Conservation (phyloP, 2,888 invertebrate genomes). For the Thymelicus sylvestris region DNA sequence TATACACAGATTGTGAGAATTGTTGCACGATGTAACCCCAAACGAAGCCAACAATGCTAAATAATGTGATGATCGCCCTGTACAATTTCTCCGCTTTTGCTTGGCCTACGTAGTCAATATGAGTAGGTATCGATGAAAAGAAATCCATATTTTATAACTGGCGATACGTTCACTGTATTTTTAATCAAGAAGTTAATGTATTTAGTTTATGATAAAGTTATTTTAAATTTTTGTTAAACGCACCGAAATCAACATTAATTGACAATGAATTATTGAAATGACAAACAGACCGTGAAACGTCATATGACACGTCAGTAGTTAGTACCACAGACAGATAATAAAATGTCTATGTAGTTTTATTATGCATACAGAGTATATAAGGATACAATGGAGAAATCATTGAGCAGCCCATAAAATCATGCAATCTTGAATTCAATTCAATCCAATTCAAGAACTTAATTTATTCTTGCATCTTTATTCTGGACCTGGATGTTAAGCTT, state of each 20-base stretch:
- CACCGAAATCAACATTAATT: neutral
- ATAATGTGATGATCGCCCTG: slow-evolving; percentile 94
- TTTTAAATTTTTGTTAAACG: neutral
- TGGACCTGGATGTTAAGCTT: too few relatives aligned
- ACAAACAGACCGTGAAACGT: slow-evolving; percentile 39
- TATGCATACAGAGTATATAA: too few relatives aligned
- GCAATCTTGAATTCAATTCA: too few relatives aligned
- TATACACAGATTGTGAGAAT: slow-evolving; percentile 97
- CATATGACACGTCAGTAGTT: slow-evolving; percentile 43
- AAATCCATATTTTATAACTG: slow-evolving; percentile 66
- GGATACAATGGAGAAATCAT: too few relatives aligned
- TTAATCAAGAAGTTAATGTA: neutral
- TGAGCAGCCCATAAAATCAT: too few relatives aligned
- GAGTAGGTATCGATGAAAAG: slow-evolving; percentile 79
- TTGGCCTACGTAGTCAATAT: slow-evolving; percentile 94
- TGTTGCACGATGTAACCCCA: slow-evolving; percentile 98
- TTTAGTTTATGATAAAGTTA: too few relatives aligned
- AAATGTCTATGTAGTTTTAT: too few relatives aligned
- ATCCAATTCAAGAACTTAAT: too few relatives aligned
- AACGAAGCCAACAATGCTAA: slow-evolving; percentile 95
- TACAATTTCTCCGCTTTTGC: slow-evolving; percentile 95
- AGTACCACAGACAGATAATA: neutral
- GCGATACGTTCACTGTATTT: neutral
- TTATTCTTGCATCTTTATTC: too few relatives aligned
- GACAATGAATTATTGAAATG: slow-evolving; percentile 41